Percentiles rank a stretch among this genome's conserved stretches.
Evolutionary conservation across 1,140 invertebrate species (phyloP).

Genomic region (Euwallacea fornicatus): DNA sequence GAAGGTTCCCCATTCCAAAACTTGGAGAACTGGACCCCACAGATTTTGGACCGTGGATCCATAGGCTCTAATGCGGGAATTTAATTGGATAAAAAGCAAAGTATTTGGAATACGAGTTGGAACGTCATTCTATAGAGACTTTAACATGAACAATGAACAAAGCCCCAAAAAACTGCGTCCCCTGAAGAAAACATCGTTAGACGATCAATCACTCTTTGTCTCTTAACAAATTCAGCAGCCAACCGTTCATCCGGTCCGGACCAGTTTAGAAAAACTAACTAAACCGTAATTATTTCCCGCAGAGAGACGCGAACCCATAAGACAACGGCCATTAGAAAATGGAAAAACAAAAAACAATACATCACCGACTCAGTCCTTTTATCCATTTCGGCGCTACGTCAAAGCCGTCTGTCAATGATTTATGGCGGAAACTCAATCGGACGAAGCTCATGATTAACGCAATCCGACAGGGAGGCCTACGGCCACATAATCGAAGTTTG

Average conservation of each 20-base stretch:
- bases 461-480: constrained; percentile 24
- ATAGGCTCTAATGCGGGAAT: too few species aligned
- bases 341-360: constrained; percentile 19
- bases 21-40: too few species aligned
- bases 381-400: constrained; percentile 20
- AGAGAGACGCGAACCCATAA: constrained; percentile 9
- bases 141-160: too few species aligned
- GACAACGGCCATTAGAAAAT: constrained; percentile 18
- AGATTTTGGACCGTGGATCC: too few species aligned
- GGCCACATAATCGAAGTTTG: constrained; percentile 28
- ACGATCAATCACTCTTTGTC: background rate
- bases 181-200: too few species aligned
- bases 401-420: constrained; percentile 29
- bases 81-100: too few species aligned
- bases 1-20: too few species aligned
- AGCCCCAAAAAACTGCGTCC: too few species aligned
- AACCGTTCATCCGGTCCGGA: background rate
- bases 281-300: constrained; percentile 16
- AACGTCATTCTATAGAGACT: too few species aligned
- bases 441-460: constrained; percentile 27
- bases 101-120: too few species aligned
- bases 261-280: constrained; percentile 12
- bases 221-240: constrained; percentile 1
- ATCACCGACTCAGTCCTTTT: constrained; percentile 11
- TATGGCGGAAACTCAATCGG: constrained; percentile 30